Base-by-base conservation (phyloP, 2,797 vertebrate species). In the Gadopsis bispinosus region DNA sequence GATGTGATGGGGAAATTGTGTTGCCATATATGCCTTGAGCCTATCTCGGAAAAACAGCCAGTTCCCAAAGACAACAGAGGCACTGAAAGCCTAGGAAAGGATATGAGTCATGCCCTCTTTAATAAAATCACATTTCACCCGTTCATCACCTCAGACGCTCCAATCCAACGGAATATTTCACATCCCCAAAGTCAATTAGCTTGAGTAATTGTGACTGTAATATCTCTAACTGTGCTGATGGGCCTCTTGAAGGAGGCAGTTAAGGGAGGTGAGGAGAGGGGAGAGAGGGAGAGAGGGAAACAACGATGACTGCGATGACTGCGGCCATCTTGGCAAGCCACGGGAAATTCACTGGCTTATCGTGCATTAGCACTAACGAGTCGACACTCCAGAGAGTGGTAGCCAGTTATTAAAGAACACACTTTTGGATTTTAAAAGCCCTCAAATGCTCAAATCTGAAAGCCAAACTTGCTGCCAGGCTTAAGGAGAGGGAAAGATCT, bases 171-270 rank as follows among this genome's bases (percentile, higher is more conserved):
- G 74, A 85, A 84, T 69, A 77, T 69, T 85, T 82, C 80, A 75
- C 80, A 61, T 88, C 87, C 67, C 80, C 84, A 80, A 79, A 90
- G 89, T 87, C 87, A 87, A 90, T 93, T 90, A 93, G 69, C 74
- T 59, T 89, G 88, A 92, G 88, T 90, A 80, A 91, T 85, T 78
- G 82, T 72, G 82, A 84, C 81, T 67, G 75, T 91, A 87, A 90
- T 88, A 87, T 80, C 74, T 83, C 62, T 90, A 83, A 88, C 78
- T 55, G 85, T 50, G 72, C 87, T 89, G 87, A 88, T 73, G 81
- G 85, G 87, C 70, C 80, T 88, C 20, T 12, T 86, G 78, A 81
- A 78, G 48, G 59, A 75, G 85, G 72, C 85, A 66, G 87, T 87
- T 81, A 87, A 67, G 33, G 72, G 73, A 71, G 51, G 73, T 16